Evolutionary conservation across 2,113 vertebrate species (phyloP), one percentile per base, ranked within the genome.

Genomic region (Orientallactaga bullata): DNA sequence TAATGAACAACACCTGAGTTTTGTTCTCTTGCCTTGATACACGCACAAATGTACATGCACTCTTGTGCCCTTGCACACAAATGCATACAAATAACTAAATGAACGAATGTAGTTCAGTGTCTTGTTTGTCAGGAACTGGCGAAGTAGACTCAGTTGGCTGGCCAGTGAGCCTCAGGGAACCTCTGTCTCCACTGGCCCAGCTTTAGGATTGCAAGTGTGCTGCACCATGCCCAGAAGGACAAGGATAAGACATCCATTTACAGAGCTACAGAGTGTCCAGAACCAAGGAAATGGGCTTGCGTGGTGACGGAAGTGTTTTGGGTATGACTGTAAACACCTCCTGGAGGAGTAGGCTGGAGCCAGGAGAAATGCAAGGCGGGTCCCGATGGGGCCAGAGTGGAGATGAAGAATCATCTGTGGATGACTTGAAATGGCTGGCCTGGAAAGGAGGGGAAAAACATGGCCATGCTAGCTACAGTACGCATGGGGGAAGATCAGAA

Each of bases 381-480:
- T 13, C 15, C 8, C 60, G 51, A 26, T 8, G 7, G 72, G 24
- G 39, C 0, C 39, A 47, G 1, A 15, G 58, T 61, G 24, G 37
- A 60, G 69, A 32, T 20, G 18, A 37, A 86, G 74, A n/a, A 1
- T 12, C 47, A 5, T 0, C 13, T 10, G 1, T 1, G 20, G 42
- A 15, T 28, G 72, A 37, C 58, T 32, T 6, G 5, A 61, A 73
- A 24, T 32, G 77, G 26, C 1, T 23, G 66, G 28, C 55, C 55
- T 28, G 65, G 37, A 30, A 30, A 74, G 55, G 28, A 1, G 1
- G 47, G 74, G 35, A 69, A 3, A 42, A 61, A 82, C 1, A 13
- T 0, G 21, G 16, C 15, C 60, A 17, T 3, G 0, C 21, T 6
- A 28, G 51, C 37, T 58, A 24, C 3, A 5, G 60, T 0, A 0